Conservation (phyloP, 2,797 vertebrate genomes). For the Enteromius unitaeniatus region DNA sequence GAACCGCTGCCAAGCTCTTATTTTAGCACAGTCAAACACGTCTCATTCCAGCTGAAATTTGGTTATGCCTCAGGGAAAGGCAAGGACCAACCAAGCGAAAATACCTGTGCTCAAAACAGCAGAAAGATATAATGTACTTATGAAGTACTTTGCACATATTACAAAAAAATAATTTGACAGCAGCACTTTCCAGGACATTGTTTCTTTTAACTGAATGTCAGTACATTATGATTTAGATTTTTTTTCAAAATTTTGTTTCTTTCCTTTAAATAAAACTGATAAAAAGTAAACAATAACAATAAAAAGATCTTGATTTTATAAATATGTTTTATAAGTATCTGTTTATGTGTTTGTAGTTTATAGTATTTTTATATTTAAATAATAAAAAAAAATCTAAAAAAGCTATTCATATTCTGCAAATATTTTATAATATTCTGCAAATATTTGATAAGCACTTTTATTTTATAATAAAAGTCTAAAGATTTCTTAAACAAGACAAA, state of each 20-base stretch:
- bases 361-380: neutral
- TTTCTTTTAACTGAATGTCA: neutral
- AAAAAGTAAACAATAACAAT: neutral
- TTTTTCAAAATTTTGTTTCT: neutral
- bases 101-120: neutral
- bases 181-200: too few relatives aligned
- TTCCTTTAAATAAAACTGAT: neutral
- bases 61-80: slow-evolving; percentile 7
- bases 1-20: slow-evolving; percentile 2
- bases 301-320: neutral
- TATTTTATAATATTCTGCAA: neutral
- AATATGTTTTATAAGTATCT: neutral
- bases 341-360: neutral
- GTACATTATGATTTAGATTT: too few relatives aligned
- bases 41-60: slow-evolving; percentile 18
- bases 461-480: neutral
- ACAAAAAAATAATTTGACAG: neutral
- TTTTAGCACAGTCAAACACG: slow-evolving; percentile 37
- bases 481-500: neutral
- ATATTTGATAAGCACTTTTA: neutral
- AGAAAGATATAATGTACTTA: neutral
- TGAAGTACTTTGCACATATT: neutral
- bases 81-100: neutral
- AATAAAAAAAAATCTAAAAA: neutral
- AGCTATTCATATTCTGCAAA: neutral